Percentiles rank a stretch among this genome's conserved stretches.
Evolutionary conservation across 2,113 vertebrate species (phyloP).

Genomic region (Pollimyrus isidori): DNA sequence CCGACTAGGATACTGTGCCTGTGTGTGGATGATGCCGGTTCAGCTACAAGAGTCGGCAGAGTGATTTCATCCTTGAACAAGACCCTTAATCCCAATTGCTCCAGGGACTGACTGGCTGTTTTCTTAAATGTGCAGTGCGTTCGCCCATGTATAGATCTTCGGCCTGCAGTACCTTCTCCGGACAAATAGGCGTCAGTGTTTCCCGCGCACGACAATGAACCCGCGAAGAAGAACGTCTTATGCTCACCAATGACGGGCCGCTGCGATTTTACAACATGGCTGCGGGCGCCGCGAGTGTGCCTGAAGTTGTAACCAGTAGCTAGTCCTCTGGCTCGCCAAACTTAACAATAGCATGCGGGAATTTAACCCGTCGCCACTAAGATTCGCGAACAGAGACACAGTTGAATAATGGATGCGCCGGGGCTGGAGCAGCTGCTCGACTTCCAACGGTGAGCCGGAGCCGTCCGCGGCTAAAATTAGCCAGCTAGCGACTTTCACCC

Average conservation of each 20-base stretch:
- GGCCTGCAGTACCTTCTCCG: neutral
- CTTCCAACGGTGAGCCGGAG: constrained; percentile 63
- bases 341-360: constrained; percentile 22
- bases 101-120: neutral
- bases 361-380: neutral
- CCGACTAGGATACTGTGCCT: neutral
- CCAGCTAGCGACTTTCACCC: neutral
- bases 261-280: constrained; percentile 18
- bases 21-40: neutral
- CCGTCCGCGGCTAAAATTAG: neutral
- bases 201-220: neutral
- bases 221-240: neutral
- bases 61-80: neutral
- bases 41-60: neutral
- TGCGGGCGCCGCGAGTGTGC: neutral
- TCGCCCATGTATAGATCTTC: neutral
- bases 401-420: constrained; percentile 56
- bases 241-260: constrained; percentile 11
- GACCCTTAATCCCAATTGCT: neutral
- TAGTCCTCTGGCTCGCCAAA: neutral
- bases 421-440: constrained; percentile 67
- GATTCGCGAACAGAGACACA: neutral
- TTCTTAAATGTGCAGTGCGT: neutral
- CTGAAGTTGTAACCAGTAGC: neutral
- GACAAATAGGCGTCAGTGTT: neutral